Percentiles rank a stretch among this genome's conserved stretches.
These are phyloP conservation scores for Synergus gifuensis DNA, from an alignment of 2,888 invertebrate species.

Conservation along the genomic window DNA sequence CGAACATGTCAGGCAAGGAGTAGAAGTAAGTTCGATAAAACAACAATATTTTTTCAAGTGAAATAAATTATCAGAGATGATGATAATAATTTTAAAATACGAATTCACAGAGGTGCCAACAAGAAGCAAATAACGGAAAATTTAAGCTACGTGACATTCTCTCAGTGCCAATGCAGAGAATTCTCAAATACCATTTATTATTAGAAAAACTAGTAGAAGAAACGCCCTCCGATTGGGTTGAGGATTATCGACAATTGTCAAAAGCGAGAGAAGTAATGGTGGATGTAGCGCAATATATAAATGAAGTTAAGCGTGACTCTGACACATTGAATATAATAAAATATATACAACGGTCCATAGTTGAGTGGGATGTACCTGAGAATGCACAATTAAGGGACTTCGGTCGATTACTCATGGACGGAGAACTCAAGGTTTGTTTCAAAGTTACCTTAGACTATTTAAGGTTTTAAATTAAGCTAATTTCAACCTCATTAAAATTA, in stretches of 20 bases:
- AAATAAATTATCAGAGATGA: not conserved
- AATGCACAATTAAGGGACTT: constrained; percentile 92
- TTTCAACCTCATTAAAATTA: constrained; percentile 7
- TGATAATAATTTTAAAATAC: constrained; percentile 80
- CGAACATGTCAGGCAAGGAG: constrained; percentile 83
- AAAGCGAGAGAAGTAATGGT: constrained; percentile 97
- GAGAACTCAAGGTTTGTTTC: constrained; percentile 87
- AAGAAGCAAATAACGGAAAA: constrained; percentile 95
- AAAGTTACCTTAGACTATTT: not conserved
- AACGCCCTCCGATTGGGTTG: constrained; percentile 90
- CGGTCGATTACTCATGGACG: constrained; percentile 94
- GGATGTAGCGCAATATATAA: constrained; percentile 97
- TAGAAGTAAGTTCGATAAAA: constrained; percentile 81
- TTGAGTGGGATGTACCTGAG: constrained; percentile 89
- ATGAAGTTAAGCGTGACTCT: constrained; percentile 98
- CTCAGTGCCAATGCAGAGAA: constrained; percentile 98
- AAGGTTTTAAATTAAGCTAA: not conserved
- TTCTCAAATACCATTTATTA: constrained; percentile 97
- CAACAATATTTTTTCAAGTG: constrained; percentile 3
- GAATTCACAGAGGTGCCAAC: constrained; percentile 88
- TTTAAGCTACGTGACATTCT: constrained; percentile 97
- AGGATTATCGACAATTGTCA: constrained; percentile 90
- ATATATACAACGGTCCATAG: constrained; percentile 92
- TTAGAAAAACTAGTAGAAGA: constrained; percentile 93
- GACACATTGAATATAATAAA: constrained; percentile 94